Evolutionary conservation across 2,888 invertebrate genomes (phyloP), one percentile per base, ranked within the genome.

Genomic region (Cheilosia scutellata): DNA sequence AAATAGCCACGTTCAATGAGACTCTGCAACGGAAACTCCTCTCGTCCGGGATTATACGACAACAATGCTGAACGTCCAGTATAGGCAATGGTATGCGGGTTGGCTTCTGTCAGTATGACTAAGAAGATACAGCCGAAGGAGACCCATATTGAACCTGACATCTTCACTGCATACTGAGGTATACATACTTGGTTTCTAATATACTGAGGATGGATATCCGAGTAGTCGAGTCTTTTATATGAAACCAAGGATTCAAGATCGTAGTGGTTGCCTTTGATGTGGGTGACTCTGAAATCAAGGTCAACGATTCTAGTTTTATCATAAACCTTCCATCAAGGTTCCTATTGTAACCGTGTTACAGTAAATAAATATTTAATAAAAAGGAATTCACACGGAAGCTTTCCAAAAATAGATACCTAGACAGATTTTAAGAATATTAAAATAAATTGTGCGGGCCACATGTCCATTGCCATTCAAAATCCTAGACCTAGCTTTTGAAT

Each of bases 11-110:
- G 90, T 3, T 88, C 88, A 16, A 89, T 74, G 2, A 89, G 84
- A 51, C 87, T 89, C 31, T 88, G 88, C 11, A 89, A 89, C 0
- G 91, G 89, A 68, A 91, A 91, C 75, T 90, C 89, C 0, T 90
- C 89, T 5, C 89, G 87, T 13, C 89, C 88, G 20, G 91, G 90
- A 33, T 88, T 86, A 71, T 89, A 91, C 49, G 89, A 87, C 75
- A 89, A 74, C 70, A 91, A 68, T 27, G 88, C 88, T 16, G 88
- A 70, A 16, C 89, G 88, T 62, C 89, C 88, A 9, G 89, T 88
- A 87, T 88, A 88, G 11, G 74, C 87, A 74, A 83, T 65, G 11
- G 70, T 51, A 27, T 40, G 27, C 7, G 47, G 6, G 4, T 25
- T 71, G 20, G 20, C 80, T 44, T 1, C 68, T 13, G 40, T 33